Evolutionary conservation across 2,888 invertebrate genomes (phyloP), one percentile per base, ranked within the genome.

Genomic region (Lymantria monacha): DNA sequence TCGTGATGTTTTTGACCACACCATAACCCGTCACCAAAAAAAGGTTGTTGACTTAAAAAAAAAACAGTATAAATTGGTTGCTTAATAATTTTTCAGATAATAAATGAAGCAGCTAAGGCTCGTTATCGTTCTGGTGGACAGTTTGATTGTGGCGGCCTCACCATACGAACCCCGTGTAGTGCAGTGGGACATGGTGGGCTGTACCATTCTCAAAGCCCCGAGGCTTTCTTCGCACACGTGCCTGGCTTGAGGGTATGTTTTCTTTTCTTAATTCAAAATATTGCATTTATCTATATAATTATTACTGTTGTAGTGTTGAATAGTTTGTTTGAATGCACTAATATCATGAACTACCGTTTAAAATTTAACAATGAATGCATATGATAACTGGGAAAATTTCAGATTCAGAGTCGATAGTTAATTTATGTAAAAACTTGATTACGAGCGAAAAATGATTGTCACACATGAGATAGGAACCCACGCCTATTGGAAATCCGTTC

Each of bases 201-300:
- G 0, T 99, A 99, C 87, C 99, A 99, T 91, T 99, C 99, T 5
- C 99, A 99, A 91, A 97, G 97, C 80, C 98, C 98, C 0, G 99
- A 99, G 91, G 97, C 97, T 0, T 98, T 97, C 91, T 99, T 99
- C 85, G 96, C 98, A 0, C 99, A 99, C 75, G 96, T 96, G 0
- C 97, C 99, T 0, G 98, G 98, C 14, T 87, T 98, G 0, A 97
- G 97, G 94, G 97, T 96, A 42, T 30, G 11, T 41, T 41, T 3
- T 9, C 9, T 37, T 9, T 11, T 9, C n/a, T n/a, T n/a, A n/a
- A n/a, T n/a, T n/a, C n/a, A n/a, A n/a, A 36, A 3, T 36, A 11
- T 36, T 11, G 36, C 10, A 11, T 7, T 31, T 7, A 31, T 31
- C 31, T 9, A 31, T 7, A 11, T 7, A 36, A 22, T 22, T 36